A percentile compares a stretch with the other conserved stretches of the same genome.
Conservation (phyloP, 2,113 vertebrate species). For the Centropus bengalensis region DNA sequence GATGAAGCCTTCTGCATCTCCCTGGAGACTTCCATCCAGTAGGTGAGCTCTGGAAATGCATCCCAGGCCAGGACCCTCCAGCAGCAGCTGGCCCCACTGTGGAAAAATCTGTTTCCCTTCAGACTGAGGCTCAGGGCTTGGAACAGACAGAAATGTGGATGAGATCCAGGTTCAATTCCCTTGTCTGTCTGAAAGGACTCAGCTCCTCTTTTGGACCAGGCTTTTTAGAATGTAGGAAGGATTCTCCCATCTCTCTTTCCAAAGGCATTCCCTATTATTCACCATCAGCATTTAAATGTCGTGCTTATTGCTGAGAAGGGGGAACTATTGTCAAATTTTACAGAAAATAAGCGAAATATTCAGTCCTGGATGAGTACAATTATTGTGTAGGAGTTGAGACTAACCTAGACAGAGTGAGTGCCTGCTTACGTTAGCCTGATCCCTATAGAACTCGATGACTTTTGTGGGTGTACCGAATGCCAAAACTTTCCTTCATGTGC, state of each 20-base stretch:
- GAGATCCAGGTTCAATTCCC: neutral
- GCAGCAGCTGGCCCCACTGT: neutral
- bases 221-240: neutral
- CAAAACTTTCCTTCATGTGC: neutral
- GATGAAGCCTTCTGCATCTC: neutral
- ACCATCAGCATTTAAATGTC: neutral
- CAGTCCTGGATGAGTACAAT: neutral
- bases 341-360: neutral
- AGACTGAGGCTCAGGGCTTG: neutral
- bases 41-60: neutral
- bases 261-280: neutral
- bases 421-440: neutral
- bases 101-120: slow-evolving; percentile 31
- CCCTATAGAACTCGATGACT: neutral
- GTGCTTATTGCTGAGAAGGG: neutral
- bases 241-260: neutral
- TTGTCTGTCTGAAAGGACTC: neutral
- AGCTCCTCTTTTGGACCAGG: neutral
- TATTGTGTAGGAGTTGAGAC: neutral
- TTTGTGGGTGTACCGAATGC: neutral
- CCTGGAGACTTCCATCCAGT: neutral
- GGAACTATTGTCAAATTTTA: neutral
- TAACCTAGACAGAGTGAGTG: neutral
- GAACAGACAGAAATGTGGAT: neutral
- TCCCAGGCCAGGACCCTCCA: neutral